Evolutionary conservation across 1,140 invertebrate genomes (phyloP), one percentile per base, ranked within the genome.

Genomic region (Microvelia longipes): DNA sequence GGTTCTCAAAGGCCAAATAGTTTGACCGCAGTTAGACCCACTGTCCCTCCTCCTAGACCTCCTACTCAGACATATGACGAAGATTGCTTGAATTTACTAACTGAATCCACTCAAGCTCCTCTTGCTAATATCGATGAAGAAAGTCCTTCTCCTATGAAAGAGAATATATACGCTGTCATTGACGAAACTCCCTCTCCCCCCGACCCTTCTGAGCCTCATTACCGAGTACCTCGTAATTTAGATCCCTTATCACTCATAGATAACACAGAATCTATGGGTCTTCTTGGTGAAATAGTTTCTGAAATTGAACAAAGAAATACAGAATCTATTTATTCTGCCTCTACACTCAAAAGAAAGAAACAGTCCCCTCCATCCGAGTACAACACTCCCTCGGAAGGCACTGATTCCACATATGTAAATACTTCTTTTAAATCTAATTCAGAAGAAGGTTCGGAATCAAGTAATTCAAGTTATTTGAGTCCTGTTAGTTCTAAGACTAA

Each of bases 151-250:
- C 79, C 79, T 1, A 80, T 75, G 50, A 79, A 73, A 28, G 91
- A 93, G 73, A 92, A 92, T 75, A 93, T 93, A 71, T 93, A 93
- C 75, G 90, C 90, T 1, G 87, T 91, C 0, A 93, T 93, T 65
- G 90, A 92, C 76, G 91, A 93, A 76, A 84, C 83, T 0, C 74
- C 77, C 1, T 74, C 69, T 29, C 78, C 19, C 79, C 25, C 71
- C 28, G 73, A 74, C 35, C 79, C 81, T 1, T 83, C 86, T 0
- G 50, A 66, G 1, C 35, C 29, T 15, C 68, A 74, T 29, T 74
- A 74, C 65, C 70, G 72, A 69, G 28, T 68, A 28, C 72, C 71
- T 30, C 60, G 61, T 25, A 15, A 68, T 1, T 29, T 71, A 24
- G 70, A 70, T n/a, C 67, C 67, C 25, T 62, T 13, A 11, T 5